Conservation (phyloP, 2,113 vertebrate genomes). For the Anseranas semipalmata region DNA sequence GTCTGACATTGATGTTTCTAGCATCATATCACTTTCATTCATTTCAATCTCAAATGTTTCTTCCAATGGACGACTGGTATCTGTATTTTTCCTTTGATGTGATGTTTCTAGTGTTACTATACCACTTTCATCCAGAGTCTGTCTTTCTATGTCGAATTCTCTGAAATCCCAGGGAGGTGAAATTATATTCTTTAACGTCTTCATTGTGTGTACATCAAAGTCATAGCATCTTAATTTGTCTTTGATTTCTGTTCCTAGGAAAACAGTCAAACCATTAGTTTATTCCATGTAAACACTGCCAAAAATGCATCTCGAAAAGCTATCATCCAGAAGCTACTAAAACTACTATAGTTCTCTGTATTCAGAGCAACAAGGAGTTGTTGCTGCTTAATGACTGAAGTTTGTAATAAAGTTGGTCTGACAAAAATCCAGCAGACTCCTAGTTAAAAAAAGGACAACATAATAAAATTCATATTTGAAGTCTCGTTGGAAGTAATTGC, state of each 20-base stretch:
- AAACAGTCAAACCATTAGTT: constrained; percentile 43
- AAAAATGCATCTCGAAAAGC: not conserved
- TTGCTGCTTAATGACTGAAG: not conserved
- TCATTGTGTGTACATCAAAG: constrained; percentile 87
- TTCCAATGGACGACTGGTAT: constrained; percentile 84
- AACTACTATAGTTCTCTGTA: not conserved
- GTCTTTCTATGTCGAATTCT: constrained; percentile 83
- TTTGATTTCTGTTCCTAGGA: constrained; percentile 92
- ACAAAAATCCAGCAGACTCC: not conserved
- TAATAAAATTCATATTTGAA: not conserved
- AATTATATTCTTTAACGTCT: constrained; percentile 94
- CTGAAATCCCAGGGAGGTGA: constrained; percentile 86
- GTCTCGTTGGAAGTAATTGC: not conserved
- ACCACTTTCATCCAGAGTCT: constrained; percentile 85
- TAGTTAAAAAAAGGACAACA: not conserved
- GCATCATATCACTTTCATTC: constrained; percentile 97
- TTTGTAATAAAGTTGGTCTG: not conserved
- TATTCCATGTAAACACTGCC: not conserved
- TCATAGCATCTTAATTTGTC: constrained; percentile 91
- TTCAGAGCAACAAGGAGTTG: not conserved
- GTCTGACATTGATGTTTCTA: constrained; percentile 96
- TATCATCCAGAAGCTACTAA: not conserved
- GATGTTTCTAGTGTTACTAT: constrained; percentile 85
- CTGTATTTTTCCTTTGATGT: constrained; percentile 85
- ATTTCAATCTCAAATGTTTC: constrained; percentile 94